These are phyloP conservation scores for Probosciger aterrimus DNA, from an alignment of 2,113 vertebrate genomes.

Conservation along the genomic window DNA sequence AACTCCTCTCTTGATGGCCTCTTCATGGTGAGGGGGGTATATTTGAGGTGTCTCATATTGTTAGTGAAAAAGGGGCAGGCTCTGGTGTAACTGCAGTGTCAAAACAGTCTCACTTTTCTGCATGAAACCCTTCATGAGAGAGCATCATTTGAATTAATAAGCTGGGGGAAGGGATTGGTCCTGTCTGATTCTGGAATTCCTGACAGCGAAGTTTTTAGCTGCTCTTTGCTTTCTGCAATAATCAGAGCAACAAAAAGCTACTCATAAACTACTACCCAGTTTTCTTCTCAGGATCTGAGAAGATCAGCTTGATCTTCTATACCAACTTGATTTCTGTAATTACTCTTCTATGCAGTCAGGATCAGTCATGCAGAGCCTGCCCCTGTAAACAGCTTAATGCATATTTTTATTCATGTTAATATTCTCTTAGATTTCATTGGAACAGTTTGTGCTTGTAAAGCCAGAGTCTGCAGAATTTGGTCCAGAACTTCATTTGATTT, in stretches of 20 bases:
- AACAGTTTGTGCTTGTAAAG: neutral
- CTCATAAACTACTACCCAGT: neutral
- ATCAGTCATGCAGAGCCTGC: neutral
- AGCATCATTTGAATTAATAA: neutral
- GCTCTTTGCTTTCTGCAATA: neutral
- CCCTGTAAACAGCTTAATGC: neutral
- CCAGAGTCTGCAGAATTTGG: neutral
- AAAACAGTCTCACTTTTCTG: neutral
- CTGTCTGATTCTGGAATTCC: neutral
- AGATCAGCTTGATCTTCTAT: neutral
- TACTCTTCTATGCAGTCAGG: neutral
- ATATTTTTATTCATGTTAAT: neutral
- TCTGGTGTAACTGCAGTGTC: neutral
- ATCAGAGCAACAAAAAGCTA: neutral
- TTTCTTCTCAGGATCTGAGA: neutral
- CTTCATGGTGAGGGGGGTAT: neutral
- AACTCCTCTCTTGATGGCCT: neutral
- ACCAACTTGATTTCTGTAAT: neutral
- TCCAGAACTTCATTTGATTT: neutral
- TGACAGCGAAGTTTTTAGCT: neutral
- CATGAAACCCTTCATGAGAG: neutral
- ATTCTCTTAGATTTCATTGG: neutral
- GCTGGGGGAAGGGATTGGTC: neutral
- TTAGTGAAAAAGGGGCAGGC: neutral
- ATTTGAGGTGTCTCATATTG: neutral